Evolutionary conservation across 1,140 invertebrate species (phyloP), one percentile per base, ranked within the genome.

Genomic region (Sinella curviseta): DNA sequence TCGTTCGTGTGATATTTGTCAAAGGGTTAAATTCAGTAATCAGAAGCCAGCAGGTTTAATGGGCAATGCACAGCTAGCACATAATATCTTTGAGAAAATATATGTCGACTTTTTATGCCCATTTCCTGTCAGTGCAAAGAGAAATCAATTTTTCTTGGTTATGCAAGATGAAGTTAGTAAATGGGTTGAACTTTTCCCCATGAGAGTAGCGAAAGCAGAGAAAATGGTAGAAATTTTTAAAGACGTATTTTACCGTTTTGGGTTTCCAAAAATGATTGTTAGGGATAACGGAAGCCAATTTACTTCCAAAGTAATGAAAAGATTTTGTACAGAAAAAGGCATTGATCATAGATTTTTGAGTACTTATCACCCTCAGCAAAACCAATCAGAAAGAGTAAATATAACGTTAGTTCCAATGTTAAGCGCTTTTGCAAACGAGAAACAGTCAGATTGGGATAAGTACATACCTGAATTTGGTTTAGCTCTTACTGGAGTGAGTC

Each of bases 371-470:
- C 85, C 87, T 1, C 84, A 86, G 74, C 82, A 86, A 0, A 88
- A 89, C 75, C 85, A 85, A 0, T 85, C 85, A 0, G 88, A 89
- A 80, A 76, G 87, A 31, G 85, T 85, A 12, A 89, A 89, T 77
- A 67, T 85, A 14, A 86, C 86, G 28, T 30, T 89, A 1, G 88
- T 89, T 78, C 81, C 84, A 1, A 85, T 86, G 82, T 79, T 89
- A 0, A 76, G 83, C 0, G 85, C 87, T 0, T 85, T 85, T n/a
- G 84, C 88, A 0, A 81, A 84, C 4, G 75, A 84, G 0, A 82
- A 87, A 34, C 87, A 88, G 67, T 26, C 54, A 1, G 33, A 77
- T 1, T 88, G 86, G 87, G 83, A 86, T 70, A 55, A 80, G 0
- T 78, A 86, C n/a, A 77, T 89, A 0, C 82, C 85, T 2, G 84